Evolutionary conservation across 2,113 vertebrate genomes (phyloP).

Genomic region (Sylvietta virens): DNA sequence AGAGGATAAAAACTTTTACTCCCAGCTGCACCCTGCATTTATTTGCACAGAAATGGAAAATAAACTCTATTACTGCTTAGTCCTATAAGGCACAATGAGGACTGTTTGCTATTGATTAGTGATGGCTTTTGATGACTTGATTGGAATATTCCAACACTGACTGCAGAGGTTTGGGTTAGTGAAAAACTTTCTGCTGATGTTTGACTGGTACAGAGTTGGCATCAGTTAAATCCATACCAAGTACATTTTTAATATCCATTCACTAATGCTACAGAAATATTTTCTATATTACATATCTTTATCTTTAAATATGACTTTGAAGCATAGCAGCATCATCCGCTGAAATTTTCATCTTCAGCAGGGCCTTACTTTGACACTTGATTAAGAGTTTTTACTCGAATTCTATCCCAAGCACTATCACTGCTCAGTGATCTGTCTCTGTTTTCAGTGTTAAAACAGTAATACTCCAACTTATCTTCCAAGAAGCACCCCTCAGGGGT

Average conservation of each 20-base stretch:
- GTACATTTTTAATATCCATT: not conserved
- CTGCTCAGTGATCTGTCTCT: not conserved
- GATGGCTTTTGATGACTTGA: not conserved
- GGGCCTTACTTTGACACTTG: not conserved
- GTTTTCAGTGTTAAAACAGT: not conserved
- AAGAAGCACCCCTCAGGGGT: not conserved
- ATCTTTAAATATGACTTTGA: not conserved
- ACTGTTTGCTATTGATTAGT: not conserved
- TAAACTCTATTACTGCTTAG: not conserved
- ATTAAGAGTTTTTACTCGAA: not conserved
- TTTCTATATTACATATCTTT: not conserved
- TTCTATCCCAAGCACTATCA: not conserved
- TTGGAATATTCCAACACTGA: not conserved
- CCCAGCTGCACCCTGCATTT: not conserved
- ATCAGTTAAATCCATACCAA: not conserved
- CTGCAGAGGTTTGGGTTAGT: not conserved
- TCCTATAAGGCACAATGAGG: not conserved
- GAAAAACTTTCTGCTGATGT: not conserved
- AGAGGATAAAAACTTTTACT: not conserved
- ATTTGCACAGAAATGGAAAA: not conserved
- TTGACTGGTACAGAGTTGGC: not conserved
- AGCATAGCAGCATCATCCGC: not conserved
- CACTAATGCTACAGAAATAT: not conserved
- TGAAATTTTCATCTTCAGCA: not conserved
- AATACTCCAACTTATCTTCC: constrained; percentile 36